A percentile compares a stretch with the other conserved stretches of the same genome.
Conservation (phyloP, 2,888 invertebrate species). For the Liopterus haemorrhoidalis region DNA sequence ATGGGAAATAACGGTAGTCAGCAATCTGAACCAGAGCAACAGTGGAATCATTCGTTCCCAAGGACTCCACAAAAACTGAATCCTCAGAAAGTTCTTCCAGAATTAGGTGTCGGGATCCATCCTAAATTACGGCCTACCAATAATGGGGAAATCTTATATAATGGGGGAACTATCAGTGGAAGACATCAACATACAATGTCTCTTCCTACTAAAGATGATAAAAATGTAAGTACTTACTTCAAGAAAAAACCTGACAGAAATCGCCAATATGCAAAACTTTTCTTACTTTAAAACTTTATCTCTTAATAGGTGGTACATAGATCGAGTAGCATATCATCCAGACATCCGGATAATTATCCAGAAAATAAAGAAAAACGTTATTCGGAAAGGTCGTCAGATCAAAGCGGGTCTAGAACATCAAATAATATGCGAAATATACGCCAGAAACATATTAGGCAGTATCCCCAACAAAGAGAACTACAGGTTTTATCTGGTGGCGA, state of each 20-base stretch:
- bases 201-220: conserved; percentile 12
- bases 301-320: conserved; percentile 30
- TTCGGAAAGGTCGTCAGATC: conserved; percentile 18
- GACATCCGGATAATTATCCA: conserved; percentile 25
- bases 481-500: neutral
- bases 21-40: conserved; percentile 33
- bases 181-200: conserved; percentile 41
- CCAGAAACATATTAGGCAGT: conserved; percentile 6
- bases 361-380: conserved; percentile 16
- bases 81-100: conserved; percentile 57
- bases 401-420: conserved; percentile 10
- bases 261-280: neutral
- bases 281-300: no score
- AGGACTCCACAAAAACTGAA: conserved; percentile 35
- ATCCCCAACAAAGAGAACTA: neutral
- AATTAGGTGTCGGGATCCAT: conserved; percentile 52
- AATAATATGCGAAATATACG: conserved; percentile 24
- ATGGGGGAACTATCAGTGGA: conserved; percentile 77
- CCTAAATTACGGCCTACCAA: conserved; percentile 69
- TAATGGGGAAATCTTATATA: conserved; percentile 76
- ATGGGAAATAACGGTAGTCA: conserved; percentile 46
- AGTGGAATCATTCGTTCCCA: conserved; percentile 41
- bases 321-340: conserved; percentile 28
- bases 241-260: neutral
- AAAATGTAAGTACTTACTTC: conserved; percentile 9